phyloP scores from a whole-genome alignment of 2,797 vertebrate species.

The Aldrovandia affinis region DNA sequence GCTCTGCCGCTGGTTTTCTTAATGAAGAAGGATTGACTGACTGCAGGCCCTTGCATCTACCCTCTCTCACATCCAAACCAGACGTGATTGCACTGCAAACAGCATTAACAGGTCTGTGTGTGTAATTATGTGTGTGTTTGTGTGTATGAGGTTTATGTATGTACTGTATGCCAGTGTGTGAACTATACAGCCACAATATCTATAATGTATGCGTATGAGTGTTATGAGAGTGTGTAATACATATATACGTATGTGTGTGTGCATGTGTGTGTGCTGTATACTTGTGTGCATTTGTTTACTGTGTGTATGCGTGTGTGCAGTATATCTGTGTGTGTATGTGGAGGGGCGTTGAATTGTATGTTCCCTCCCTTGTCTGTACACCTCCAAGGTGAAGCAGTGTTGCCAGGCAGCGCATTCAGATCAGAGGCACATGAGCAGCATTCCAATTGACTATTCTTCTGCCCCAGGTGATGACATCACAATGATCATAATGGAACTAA shows the following conservation, averaged over 20 bases:
- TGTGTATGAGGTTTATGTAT: not conserved
- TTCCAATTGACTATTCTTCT: not conserved
- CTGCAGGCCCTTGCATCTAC: not conserved
- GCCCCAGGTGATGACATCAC: constrained; percentile 6
- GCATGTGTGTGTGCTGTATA: not conserved
- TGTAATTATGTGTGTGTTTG: not conserved
- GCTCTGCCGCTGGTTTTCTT: not conserved
- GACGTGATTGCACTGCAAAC: not conserved
- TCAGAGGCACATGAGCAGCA: not conserved
- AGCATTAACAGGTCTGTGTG: not conserved
- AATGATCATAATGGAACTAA: not conserved
- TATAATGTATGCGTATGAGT: not conserved
- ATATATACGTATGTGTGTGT: not conserved
- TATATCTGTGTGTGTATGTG: not conserved
- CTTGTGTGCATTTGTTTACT: not conserved
- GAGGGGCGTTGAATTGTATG: not conserved
- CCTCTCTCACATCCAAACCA: not conserved
- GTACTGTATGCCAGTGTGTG: too few relatives aligned
- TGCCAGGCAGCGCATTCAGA: not conserved
- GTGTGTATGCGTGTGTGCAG: too few relatives aligned
- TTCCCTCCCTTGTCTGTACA: not conserved
- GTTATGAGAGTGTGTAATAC: not conserved
- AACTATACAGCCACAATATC: too few relatives aligned
- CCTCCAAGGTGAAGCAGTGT: not conserved
- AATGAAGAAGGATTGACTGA: not conserved